Evolutionary conservation across 2,113 vertebrate species (phyloP).

Genomic region (Indicator indicator): DNA sequence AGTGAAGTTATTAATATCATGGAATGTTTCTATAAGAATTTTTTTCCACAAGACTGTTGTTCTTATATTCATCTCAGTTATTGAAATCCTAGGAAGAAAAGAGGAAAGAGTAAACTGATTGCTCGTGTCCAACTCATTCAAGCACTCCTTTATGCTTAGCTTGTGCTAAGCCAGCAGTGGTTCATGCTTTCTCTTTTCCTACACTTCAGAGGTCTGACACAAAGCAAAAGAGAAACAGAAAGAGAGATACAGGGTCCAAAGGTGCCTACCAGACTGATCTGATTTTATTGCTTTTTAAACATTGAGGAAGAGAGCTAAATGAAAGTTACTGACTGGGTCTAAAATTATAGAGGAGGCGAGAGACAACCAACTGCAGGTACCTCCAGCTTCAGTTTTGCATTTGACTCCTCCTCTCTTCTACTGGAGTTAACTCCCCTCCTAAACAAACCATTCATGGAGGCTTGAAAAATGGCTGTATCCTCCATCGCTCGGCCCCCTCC

Average conservation of each 20-base stretch:
- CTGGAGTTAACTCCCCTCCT: slow-evolving; percentile 74
- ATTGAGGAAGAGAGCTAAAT: slow-evolving; percentile 57
- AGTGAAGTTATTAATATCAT: not conserved
- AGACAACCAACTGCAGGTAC: slow-evolving; percentile 70
- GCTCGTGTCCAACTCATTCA: not conserved
- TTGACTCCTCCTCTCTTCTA: slow-evolving; percentile 74
- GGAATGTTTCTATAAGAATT: not conserved
- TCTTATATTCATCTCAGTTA: not conserved
- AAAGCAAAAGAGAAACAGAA: not conserved
- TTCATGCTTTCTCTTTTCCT: not conserved
- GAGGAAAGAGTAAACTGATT: not conserved
- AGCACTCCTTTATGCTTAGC: not conserved
- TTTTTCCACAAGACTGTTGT: not conserved
- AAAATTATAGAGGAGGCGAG: slow-evolving; percentile 71
- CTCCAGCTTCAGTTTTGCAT: slow-evolving; percentile 69
- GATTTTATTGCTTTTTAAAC: slow-evolving; percentile 31
- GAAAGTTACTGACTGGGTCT: slow-evolving; percentile 32
- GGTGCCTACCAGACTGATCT: not conserved
- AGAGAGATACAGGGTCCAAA: slow-evolving; percentile 19
- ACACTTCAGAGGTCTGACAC: not conserved
- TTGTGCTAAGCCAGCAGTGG: not conserved
- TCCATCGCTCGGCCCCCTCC: slow-evolving; percentile 70
- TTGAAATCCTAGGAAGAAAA: slow-evolving; percentile 41
- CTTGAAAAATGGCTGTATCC: slow-evolving; percentile 76
- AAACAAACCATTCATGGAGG: slow-evolving; percentile 76